Percentiles rank a stretch among this genome's conserved stretches.
These are phyloP conservation scores for Apoda limacodes DNA, from an alignment of 2,888 invertebrate genomes.

Conservation along the genomic window DNA sequence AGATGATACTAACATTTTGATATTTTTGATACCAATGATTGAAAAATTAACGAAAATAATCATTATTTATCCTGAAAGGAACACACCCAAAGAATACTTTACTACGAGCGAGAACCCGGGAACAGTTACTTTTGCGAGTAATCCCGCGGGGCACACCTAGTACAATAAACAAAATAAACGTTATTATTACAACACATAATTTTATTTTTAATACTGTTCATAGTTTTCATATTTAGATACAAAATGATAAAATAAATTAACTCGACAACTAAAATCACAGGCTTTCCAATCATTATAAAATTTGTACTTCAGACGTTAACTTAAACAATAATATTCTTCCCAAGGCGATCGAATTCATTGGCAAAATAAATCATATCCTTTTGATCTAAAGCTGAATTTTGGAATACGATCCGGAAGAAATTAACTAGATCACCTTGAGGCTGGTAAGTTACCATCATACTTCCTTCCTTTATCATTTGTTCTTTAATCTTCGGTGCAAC, in stretches of 20 bases:
- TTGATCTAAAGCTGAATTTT: constrained; percentile 87
- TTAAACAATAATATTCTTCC: constrained; percentile 69
- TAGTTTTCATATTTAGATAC: constrained; percentile 18
- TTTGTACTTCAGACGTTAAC: constrained; percentile 26
- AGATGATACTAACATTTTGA: too few species aligned
- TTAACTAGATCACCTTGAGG: constrained; percentile 87
- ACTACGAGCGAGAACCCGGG: too few species aligned
- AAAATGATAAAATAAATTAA: constrained; percentile 16
- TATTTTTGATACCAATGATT: too few species aligned
- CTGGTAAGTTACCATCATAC: constrained; percentile 97
- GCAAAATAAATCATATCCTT: constrained; percentile 90
- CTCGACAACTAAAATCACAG: constrained; percentile 44
- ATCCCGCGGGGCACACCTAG: too few species aligned
- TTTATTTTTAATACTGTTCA: constrained; percentile 5
- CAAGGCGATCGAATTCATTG: constrained; percentile 88
- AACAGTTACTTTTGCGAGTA: too few species aligned
- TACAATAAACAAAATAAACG: too few species aligned
- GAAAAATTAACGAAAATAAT: too few species aligned
- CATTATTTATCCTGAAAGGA: too few species aligned
- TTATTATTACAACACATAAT: too few species aligned
- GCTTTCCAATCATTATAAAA: constrained; percentile 31
- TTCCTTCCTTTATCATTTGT: constrained; percentile 93
- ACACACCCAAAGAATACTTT: too few species aligned
- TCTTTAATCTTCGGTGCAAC: constrained; percentile 95
- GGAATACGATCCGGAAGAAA: constrained; percentile 94